These are phyloP conservation scores for Cecidostiba fungosa DNA, from an alignment of 2,888 invertebrate genomes.

Conservation along the genomic window DNA sequence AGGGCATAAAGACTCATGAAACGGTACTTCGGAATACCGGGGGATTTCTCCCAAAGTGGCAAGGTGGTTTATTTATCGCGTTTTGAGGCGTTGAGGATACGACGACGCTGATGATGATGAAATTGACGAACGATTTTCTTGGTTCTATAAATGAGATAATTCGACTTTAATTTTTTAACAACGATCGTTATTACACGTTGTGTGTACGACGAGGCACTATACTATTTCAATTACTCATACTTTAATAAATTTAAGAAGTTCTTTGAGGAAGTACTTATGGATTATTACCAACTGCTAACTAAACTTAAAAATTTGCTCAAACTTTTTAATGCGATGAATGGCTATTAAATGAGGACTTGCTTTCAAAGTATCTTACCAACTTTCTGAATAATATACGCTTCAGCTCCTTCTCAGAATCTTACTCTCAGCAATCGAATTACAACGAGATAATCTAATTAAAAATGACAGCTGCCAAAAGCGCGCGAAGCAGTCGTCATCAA, in stretches of 20 bases:
- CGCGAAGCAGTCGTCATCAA: neutral
- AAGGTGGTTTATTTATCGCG: slow-evolving; percentile 30
- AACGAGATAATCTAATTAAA: slow-evolving; percentile 29
- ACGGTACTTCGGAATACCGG: slow-evolving; percentile 29
- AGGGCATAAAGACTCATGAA: slow-evolving; percentile 41
- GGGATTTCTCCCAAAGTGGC: slow-evolving; percentile 10
- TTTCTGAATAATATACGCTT: slow-evolving; percentile 34
- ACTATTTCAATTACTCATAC: slow-evolving; percentile 19
- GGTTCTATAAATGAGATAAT: neutral
- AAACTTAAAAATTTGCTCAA: slow-evolving; percentile 48
- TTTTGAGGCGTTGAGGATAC: neutral
- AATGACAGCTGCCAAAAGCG: neutral
- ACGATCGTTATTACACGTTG: slow-evolving; percentile 18
- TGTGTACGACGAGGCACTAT: neutral
- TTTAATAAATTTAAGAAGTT: slow-evolving; percentile 17
- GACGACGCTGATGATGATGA: neutral
- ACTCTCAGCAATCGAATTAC: slow-evolving; percentile 5
- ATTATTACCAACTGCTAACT: slow-evolving; percentile 12
- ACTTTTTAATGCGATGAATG: slow-evolving; percentile 41
- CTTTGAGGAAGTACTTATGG: slow-evolving; percentile 37
- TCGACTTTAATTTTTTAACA: neutral
- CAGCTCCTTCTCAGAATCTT: neutral
- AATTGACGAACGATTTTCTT: neutral
- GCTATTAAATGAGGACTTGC: slow-evolving; percentile 27
- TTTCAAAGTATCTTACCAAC: slow-evolving; percentile 38